Evolutionary conservation across 2,888 invertebrate species (phyloP).

Genomic region (Punctoribates punctum): DNA sequence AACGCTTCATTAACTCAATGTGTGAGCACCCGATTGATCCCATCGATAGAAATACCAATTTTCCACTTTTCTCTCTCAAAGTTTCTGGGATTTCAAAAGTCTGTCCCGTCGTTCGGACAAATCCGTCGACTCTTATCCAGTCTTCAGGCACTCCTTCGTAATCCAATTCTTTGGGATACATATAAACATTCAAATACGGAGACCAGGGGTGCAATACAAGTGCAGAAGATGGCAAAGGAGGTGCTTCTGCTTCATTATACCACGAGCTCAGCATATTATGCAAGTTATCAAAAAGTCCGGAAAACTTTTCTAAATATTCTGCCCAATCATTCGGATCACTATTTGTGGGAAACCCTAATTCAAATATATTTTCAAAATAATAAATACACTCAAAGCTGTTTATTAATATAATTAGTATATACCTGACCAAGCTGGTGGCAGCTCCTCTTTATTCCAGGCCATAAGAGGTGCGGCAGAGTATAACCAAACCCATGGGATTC

Average conservation of each 20-base stretch:
- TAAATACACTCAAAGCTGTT: neutral
- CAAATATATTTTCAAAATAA: neutral
- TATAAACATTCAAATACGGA: slow-evolving; percentile 31
- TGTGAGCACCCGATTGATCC: slow-evolving; percentile 34
- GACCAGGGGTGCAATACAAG: slow-evolving; percentile 12
- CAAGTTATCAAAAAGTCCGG: neutral
- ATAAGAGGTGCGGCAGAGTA: slow-evolving; percentile 10
- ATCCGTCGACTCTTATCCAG: slow-evolving; percentile 28
- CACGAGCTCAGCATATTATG: too few species aligned
- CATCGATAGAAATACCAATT: slow-evolving; percentile 37
- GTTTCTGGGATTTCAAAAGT: slow-evolving; percentile 10
- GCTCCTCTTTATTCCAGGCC: neutral
- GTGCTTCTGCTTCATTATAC: neutral
- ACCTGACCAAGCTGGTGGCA: slow-evolving; percentile 23
- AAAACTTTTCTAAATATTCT: neutral
- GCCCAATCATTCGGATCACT: neutral
- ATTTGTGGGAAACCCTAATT: neutral
- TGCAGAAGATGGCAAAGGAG: neutral
- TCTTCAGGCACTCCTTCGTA: slow-evolving; percentile 23
- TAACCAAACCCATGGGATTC: slow-evolving; percentile 28
- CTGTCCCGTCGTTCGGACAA: neutral
- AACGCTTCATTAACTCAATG: slow-evolving; percentile 37
- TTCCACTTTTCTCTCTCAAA: neutral
- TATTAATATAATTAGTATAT: neutral
- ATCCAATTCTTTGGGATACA: slow-evolving; percentile 38